A percentile compares a stretch with the other conserved stretches of the same genome.
Evolutionary conservation across 2,797 vertebrate species (phyloP).

Genomic region (Sternotherus odoratus): DNA sequence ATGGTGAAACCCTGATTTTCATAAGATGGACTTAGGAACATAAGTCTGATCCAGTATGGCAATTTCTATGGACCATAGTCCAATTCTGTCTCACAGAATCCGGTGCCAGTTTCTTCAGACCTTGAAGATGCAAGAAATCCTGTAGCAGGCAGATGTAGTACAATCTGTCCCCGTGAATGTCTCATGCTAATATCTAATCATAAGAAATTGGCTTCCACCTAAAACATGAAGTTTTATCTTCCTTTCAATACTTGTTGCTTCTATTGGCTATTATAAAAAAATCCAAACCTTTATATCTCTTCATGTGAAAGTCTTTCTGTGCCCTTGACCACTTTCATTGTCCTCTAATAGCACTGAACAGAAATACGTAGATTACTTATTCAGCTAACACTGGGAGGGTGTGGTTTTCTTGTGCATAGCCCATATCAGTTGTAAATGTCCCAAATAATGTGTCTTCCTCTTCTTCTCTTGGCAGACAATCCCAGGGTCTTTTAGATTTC

Average conservation of each 20-base stretch:
- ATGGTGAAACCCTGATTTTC: neutral
- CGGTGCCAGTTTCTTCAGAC: neutral
- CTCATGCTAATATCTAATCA: neutral
- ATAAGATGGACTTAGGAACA: neutral
- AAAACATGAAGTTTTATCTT: neutral
- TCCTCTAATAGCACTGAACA: neutral
- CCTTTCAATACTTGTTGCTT: neutral
- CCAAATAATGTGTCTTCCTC: accelerated
- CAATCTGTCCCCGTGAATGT: neutral
- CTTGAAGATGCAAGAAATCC: neutral
- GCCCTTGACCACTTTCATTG: neutral
- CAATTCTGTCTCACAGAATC: neutral
- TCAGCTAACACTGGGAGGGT: neutral
- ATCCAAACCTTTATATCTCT: neutral
- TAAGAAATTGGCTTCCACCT: neutral
- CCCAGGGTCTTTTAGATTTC: neutral
- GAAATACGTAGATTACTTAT: neutral
- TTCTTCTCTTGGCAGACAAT: neutral
- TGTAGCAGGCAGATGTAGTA: neutral
- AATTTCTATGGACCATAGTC: neutral
- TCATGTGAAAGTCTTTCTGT: neutral
- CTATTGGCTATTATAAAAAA: neutral
- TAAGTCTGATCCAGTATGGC: neutral
- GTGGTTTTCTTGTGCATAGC: neutral
- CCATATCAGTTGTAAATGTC: neutral